These are phyloP conservation scores for Etheostoma perlongum DNA, from an alignment of 2,797 vertebrate genomes.

Conservation along the genomic window DNA sequence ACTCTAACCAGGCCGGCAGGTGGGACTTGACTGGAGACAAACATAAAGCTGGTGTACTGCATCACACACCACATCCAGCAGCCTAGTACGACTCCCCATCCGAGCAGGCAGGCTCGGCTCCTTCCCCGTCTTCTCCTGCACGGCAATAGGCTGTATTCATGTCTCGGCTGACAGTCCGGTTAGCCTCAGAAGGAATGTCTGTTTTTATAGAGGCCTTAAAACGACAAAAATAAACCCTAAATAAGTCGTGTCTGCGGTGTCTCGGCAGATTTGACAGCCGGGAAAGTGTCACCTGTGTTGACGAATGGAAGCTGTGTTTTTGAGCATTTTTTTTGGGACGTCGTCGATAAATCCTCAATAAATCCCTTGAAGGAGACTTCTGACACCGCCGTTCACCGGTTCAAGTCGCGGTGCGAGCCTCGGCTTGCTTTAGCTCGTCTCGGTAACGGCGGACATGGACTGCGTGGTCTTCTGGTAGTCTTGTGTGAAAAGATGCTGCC, in stretches of 20 bases:
- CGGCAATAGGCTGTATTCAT: conserved; percentile 8
- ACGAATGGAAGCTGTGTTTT: conserved; percentile 28
- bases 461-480: conserved; percentile 40
- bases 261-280: conserved; percentile 35
- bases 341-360: conserved; percentile 61
- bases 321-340: neutral
- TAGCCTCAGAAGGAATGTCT: conserved; percentile 16
- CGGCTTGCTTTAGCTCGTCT: conserved; percentile 11
- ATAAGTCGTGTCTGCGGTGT: conserved; percentile 44
- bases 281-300: conserved; percentile 66
- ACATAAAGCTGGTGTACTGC: conserved; percentile 52
- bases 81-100: conserved; percentile 21
- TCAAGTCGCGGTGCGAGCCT: conserved; percentile 14
- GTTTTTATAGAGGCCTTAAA: conserved; percentile 16
- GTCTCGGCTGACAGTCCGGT: conserved; percentile 36
- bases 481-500: conserved; percentile 31
- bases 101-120: conserved; percentile 33
- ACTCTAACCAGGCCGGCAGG: conserved; percentile 58
- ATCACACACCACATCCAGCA: conserved; percentile 47
- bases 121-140: conserved; percentile 33
- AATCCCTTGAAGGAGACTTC: conserved; percentile 42
- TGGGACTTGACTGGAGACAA: conserved; percentile 61
- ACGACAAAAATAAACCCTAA: conserved; percentile 25
- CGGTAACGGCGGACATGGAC: conserved; percentile 28
- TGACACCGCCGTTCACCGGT: conserved; percentile 23